Base-by-base conservation (phyloP, 2,888 invertebrate species). In the Schizaphis graminum region DNA sequence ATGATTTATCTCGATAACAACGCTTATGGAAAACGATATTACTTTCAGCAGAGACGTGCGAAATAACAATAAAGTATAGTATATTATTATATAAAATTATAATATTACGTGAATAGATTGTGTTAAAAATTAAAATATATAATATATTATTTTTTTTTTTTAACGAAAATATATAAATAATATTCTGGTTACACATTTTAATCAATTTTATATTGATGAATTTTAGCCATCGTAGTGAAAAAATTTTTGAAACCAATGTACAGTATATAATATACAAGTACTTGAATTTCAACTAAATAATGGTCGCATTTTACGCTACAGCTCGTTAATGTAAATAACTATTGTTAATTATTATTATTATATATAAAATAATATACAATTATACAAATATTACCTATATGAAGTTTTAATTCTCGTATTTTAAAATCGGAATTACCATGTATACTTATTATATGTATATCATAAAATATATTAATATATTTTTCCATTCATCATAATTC, bases 1-100 rank as follows among this genome's bases (percentile, higher is more conserved):
- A 89, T 61, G 89, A 61, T 61, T 61, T 61, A 89, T 89, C 61
- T n/a, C 57, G 89, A 61, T 47, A 53, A 24, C 53, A 7, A 61
- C 47, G 47, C 89, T 44, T 44, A 47, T 47, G 7, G 44, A 90
- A 47, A 67, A 21, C 89, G 47, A 90, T 61, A 90, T n/a, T 90
- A 47, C 61, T 61, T 61, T 90, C 61, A 11, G n/a, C 61, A 10
- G 21, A 24, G n/a, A 28, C 16, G 5, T 10, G 10, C 1, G 13
- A 53, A 35, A n/a, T n/a, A 41, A 56, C 24, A 11, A 56, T 57
- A 61, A 57, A 26, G 44, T 47, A 47, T 47, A 7, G 5, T 47
- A 47, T 47, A 47, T 47, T 47, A 47, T 47, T 7, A 47, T 47
- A 61, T 28, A 26, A 28, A 61, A 10, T 61, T 13, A n/a, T 13